Base-by-base conservation (phyloP, 1,140 invertebrate species). In the Drosophila mojavensis region DNA sequence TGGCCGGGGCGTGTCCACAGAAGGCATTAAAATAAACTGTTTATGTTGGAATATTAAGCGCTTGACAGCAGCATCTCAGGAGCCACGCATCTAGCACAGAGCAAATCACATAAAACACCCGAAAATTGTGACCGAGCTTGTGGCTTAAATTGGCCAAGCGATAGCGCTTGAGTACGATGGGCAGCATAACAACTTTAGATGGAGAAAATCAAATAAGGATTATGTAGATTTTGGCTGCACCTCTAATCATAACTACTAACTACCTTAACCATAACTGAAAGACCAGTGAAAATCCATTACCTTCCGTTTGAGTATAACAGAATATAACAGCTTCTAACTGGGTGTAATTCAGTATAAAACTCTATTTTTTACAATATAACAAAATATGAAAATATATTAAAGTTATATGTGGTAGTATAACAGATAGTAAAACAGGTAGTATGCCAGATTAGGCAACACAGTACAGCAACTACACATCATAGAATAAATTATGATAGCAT, bases 11-110 rank as follows among this genome's bases (percentile, higher is more conserved):
- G 9, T 43, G 50, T 36, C 50, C 39, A 55, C 1, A 63, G 54
- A 62, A 75, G 11, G 59, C 66, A 63, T 69, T 69, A 63, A 69
- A 69, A 70, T 70, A 69, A 75, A 70, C 72, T 62, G 66, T 75
- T 75, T 75, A 75, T 58, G 65, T 50, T 58, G 39, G 54, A 69
- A 64, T 75, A 62, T 63, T 60, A 69, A 51, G 43, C 43, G 30
- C 55, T 51, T 28, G 28, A n/a, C 11, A 39, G 41, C 41, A 28
- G 13, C 24, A 43, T 5, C 28, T 39, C 28, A 48, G 24, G 10
- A 61, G 26, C 26, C 41, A 28, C 4, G n/a, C 43, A 47, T 47
- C 9, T 13, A 47, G 10, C 53, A 11, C 43, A 48, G 36, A 20
- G 54, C 41, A 62, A 69, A 69, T 63, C 50, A 47, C 53, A 48